These are phyloP conservation scores for Mimachlamys varia DNA, from an alignment of 2,888 invertebrate genomes.

Conservation along the genomic window DNA sequence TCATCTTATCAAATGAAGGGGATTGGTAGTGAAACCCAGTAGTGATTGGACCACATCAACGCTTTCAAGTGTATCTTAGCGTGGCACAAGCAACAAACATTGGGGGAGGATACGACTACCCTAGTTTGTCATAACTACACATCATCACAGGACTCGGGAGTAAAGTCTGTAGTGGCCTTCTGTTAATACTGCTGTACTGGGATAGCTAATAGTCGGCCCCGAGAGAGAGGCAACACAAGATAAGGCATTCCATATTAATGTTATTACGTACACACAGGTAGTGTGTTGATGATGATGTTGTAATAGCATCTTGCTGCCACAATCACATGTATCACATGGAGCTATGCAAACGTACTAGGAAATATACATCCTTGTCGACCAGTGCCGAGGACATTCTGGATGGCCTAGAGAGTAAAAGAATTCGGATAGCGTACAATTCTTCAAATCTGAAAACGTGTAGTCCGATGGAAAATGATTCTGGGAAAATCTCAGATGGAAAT, in stretches of 20 bases:
- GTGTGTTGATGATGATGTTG: conserved; percentile 24
- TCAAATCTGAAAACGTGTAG: conserved; percentile 21
- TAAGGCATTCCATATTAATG: conserved; percentile 33
- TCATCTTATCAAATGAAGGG: conserved; percentile 36
- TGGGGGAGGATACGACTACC: conserved; percentile 32
- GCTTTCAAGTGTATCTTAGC: conserved; percentile 36
- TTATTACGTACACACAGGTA: conserved; percentile 19
- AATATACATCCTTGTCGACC: conserved; percentile 34
- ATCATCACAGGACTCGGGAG: conserved; percentile 6
- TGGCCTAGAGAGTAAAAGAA: conserved; percentile 36
- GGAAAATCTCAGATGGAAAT: conserved; percentile 14
- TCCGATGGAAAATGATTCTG: conserved; percentile 34
- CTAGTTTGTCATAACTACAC: neutral
- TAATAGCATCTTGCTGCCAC: neutral
- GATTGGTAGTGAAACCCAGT: conserved; percentile 7
- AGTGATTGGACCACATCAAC: conserved; percentile 33
- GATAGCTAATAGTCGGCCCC: conserved; percentile 3
- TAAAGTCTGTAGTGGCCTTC: conserved; percentile 7
- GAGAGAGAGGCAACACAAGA: conserved; percentile 13
- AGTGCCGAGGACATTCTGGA: conserved; percentile 31
- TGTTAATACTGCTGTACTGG: neutral
- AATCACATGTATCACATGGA: conserved; percentile 36
- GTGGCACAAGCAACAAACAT: conserved; percentile 34
- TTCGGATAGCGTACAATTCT: conserved; percentile 26
- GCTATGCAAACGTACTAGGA: conserved; percentile 36